Evolutionary conservation across 2,888 invertebrate genomes (phyloP).

Genomic region (Drosophila melanocephala): DNA sequence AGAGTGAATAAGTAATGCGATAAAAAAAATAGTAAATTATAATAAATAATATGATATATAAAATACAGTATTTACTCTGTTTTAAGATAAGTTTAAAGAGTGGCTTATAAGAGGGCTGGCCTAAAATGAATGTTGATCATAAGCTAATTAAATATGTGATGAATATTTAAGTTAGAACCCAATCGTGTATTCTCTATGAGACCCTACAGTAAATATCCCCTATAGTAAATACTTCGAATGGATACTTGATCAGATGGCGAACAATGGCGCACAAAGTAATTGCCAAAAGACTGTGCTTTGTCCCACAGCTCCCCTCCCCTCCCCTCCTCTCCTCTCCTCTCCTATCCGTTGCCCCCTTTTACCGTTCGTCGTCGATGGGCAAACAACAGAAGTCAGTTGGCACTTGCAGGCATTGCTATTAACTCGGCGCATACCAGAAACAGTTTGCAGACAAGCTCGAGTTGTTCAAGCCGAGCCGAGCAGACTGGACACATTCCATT

Average conservation of each 20-base stretch:
- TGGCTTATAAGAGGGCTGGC: not conserved
- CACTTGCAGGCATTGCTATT: slow-evolving; percentile 67
- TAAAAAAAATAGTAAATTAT: not conserved
- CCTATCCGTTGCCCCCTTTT: not conserved
- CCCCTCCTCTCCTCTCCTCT: fast-evolving
- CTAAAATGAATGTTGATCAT: not conserved
- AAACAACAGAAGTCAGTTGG: slow-evolving; percentile 58
- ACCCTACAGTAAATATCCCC: not conserved
- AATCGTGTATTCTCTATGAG: not conserved
- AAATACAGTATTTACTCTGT: not conserved
- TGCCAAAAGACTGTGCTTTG: slow-evolving; percentile 42
- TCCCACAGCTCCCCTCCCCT: not conserved
- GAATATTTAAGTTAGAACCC: not conserved
- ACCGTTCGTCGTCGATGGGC: slow-evolving; percentile 9
- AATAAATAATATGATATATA: not conserved
- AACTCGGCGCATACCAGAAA: slow-evolving; percentile 73
- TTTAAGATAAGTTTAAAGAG: not conserved
- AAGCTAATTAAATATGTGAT: not conserved
- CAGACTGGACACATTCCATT: slow-evolving; percentile 59
- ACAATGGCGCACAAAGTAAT: slow-evolving; percentile 72
- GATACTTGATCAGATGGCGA: slow-evolving; percentile 37
- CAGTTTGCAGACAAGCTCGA: slow-evolving; percentile 39
- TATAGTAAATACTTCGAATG: not conserved
- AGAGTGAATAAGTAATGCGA: not conserved
- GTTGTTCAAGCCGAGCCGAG: slow-evolving; percentile 30